phyloP scores from a whole-genome alignment of 2,113 vertebrate species.

The Spea bombifrons region DNA sequence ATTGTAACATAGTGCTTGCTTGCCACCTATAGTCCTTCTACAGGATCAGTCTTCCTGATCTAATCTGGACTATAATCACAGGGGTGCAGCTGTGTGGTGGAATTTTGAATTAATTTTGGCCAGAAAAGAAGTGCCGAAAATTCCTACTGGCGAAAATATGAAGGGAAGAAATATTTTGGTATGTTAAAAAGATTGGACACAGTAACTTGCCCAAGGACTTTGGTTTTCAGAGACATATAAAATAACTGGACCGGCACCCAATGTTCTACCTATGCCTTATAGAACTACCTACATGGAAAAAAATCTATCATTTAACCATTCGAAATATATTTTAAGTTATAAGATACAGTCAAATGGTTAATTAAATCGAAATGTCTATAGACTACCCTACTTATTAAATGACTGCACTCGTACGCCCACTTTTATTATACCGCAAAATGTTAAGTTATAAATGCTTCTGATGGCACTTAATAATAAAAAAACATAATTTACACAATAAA shows the following conservation, averaged over 20 bases:
- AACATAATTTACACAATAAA: too few relatives aligned
- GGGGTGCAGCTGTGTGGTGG: constrained; percentile 34
- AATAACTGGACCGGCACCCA: background rate
- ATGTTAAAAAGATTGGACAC: background rate
- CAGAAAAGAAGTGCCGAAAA: constrained; percentile 22
- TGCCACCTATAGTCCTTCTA: constrained; percentile 46
- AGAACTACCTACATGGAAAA: too few relatives aligned
- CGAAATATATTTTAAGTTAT: too few relatives aligned
- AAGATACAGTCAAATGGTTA: too few relatives aligned
- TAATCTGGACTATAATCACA: constrained; percentile 35
- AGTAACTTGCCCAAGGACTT: background rate
- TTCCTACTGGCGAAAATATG: constrained; percentile 16
- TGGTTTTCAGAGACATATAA: background rate
- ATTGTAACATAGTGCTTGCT: constrained; percentile 41
- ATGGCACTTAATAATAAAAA: too few relatives aligned
- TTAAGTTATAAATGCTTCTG: too few relatives aligned
- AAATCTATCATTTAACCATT: too few relatives aligned
- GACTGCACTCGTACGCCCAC: too few relatives aligned
- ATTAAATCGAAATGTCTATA: too few relatives aligned
- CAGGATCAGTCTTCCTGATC: constrained; percentile 40
- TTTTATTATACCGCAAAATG: too few relatives aligned
- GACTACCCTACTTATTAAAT: too few relatives aligned
- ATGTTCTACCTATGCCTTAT: too few relatives aligned
- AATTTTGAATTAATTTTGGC: constrained; percentile 32
- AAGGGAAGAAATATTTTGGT: background rate